Conservation (phyloP, 2,888 invertebrate species). For the Aspidiotus destructor region DNA sequence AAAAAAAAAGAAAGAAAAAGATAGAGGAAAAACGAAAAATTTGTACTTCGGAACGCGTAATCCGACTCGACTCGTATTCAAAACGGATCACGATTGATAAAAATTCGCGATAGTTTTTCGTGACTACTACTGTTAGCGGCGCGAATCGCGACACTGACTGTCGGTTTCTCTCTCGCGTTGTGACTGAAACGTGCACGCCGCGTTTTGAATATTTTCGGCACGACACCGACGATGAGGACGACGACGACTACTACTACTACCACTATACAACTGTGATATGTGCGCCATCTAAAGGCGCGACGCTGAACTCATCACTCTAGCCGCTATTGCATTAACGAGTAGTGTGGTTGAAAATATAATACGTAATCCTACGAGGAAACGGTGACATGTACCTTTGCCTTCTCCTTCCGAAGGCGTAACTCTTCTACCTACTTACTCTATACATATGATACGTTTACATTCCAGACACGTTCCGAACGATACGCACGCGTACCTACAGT, state of each 20-base stretch:
- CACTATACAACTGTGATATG: neutral
- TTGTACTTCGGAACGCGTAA: slow-evolving; percentile 5
- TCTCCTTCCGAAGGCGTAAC: neutral
- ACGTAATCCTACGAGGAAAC: slow-evolving; percentile 16
- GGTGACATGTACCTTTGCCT: slow-evolving; percentile 16
- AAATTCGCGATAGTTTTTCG: slow-evolving; percentile 28
- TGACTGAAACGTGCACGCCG: slow-evolving; percentile 20
- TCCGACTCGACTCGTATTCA: slow-evolving; percentile 3
- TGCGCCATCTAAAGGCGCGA: slow-evolving; percentile 22
- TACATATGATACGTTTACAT: no score
- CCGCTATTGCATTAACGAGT: neutral
- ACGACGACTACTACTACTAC: no score
- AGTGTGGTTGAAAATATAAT: neutral
- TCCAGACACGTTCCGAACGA: no score
- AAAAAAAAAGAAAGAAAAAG: slow-evolving; percentile 1
- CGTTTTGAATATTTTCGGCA: slow-evolving; percentile 29
- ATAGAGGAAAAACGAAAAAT: neutral
- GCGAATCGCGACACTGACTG: slow-evolving; percentile 32
- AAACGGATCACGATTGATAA: slow-evolving; percentile 13
- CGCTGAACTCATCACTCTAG: slow-evolving; percentile 14
- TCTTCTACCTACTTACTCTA: no score
- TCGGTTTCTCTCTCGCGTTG: slow-evolving; percentile 21
- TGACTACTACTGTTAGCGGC: slow-evolving; percentile 29
- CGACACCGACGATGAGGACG: neutral
- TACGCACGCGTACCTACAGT: no score